Percentiles rank a stretch among this genome's conserved stretches.
phyloP scores from a whole-genome alignment of 2,797 vertebrate genomes.

The Tauraco hartlaubi region DNA sequence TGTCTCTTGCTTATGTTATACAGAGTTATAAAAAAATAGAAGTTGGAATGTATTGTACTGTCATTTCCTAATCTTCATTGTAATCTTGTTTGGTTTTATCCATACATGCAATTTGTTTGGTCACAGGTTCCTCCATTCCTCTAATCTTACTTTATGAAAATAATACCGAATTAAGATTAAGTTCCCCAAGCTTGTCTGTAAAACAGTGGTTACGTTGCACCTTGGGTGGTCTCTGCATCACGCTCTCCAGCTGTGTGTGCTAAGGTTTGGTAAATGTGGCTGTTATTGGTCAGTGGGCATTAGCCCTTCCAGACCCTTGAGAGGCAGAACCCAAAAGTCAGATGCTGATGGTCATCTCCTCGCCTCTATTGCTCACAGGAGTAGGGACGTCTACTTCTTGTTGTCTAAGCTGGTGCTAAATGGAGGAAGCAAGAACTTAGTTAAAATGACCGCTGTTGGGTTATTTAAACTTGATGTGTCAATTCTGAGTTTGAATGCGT shows the following conservation, averaged over 20 bases:
- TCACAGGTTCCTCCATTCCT: background rate
- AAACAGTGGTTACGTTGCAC: fast-evolving
- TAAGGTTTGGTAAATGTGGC: background rate
- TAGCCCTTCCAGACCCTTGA: background rate
- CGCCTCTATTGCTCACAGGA: background rate
- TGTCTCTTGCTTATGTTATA: background rate
- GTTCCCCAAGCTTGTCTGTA: background rate
- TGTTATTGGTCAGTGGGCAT: background rate
- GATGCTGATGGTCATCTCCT: too few relatives aligned
- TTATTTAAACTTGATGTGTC: background rate
- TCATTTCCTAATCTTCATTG: background rate
- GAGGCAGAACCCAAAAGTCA: fast-evolving
- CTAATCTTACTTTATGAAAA: background rate
- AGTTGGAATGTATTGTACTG: background rate
- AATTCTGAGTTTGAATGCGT: background rate
- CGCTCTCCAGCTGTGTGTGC: fast-evolving
- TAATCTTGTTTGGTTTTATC: background rate
- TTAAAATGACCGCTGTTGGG: background rate
- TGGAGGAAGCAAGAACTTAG: background rate
- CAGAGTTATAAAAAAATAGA: too few relatives aligned
- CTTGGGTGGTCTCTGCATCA: background rate
- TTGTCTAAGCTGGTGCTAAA: background rate
- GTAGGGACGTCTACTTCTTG: background rate
- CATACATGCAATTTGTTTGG: background rate
- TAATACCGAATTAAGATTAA: background rate